Conservation (phyloP, 2,888 invertebrate genomes). For the Scaptomyza polygonia region DNA sequence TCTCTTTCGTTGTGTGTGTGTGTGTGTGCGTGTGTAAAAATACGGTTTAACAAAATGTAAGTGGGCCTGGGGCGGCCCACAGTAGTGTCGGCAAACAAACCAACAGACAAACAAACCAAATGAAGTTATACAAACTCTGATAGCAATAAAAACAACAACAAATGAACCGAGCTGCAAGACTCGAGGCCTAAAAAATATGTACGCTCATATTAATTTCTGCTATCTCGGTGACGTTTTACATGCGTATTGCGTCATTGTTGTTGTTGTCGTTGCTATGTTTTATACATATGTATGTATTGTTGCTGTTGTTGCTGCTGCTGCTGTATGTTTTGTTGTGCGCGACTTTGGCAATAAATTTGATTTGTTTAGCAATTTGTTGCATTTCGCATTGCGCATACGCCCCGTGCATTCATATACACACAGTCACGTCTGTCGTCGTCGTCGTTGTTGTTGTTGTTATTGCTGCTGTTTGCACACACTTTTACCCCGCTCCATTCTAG, state of each 20-base stretch:
- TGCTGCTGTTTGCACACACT: slow-evolving; percentile 4
- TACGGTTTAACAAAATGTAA: slow-evolving; percentile 62
- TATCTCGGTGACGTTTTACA: slow-evolving; percentile 68
- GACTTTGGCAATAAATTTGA: slow-evolving; percentile 73
- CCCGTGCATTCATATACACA: slow-evolving; percentile 71
- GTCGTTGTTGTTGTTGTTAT: slow-evolving; percentile 3
- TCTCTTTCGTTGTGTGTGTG: slow-evolving; percentile 2
- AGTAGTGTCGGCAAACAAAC: slow-evolving; percentile 46
- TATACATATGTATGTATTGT: slow-evolving; percentile 1
- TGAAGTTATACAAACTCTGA: slow-evolving; percentile 73
- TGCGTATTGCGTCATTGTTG: slow-evolving; percentile 50
- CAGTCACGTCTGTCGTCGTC: slow-evolving; percentile 61
- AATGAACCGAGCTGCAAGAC: slow-evolving; percentile 25
- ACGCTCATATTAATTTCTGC: slow-evolving; percentile 70
- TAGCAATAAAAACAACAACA: slow-evolving; percentile 46
- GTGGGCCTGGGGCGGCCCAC: slow-evolving; percentile 40
- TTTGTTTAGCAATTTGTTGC: slow-evolving; percentile 80
- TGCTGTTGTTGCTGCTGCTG: slow-evolving; percentile 8
- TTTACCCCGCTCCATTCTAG: slow-evolving; percentile 5
- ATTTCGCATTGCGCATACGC: slow-evolving; percentile 80
- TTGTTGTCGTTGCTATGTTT: not conserved
- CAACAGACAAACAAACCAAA: slow-evolving; percentile 57
- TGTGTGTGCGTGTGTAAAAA: slow-evolving; percentile 42
- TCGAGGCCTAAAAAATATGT: slow-evolving; percentile 54
- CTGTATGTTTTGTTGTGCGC: slow-evolving; percentile 45